Conservation (phyloP, 23 tunicate genomes). For the Aplidium turbinatum region DNA sequence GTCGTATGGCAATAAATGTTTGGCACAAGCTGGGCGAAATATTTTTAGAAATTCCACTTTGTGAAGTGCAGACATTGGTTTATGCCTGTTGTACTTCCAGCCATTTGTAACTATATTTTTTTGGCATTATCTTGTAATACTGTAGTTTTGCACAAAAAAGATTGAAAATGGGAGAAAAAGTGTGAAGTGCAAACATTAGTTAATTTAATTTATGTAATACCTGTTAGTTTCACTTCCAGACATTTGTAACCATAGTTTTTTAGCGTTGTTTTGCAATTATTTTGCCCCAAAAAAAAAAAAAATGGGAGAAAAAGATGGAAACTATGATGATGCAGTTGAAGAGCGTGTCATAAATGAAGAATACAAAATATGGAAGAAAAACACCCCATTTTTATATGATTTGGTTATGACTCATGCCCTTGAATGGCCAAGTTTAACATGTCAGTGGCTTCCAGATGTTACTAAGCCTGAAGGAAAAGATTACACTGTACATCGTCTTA, state of each 20-base stretch:
- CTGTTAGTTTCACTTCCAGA: background rate
- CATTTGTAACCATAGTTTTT: background rate
- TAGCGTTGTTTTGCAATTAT: background rate
- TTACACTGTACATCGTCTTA: slow-evolving; percentile 66
- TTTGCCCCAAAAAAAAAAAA: background rate
- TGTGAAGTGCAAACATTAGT: no score
- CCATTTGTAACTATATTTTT: no score
- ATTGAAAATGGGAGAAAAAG: no score
- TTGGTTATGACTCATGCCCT: slow-evolving; percentile 87
- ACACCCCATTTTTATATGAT: slow-evolving; percentile 86
- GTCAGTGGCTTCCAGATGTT: slow-evolving; percentile 89
- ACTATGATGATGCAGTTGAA: slow-evolving; percentile 71
- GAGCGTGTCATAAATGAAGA: slow-evolving; percentile 87
- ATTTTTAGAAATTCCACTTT: no score
- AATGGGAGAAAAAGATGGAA: slow-evolving; percentile 72
- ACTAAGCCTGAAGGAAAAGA: slow-evolving; percentile 66
- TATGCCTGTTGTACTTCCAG: no score
- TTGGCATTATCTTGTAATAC: no score
- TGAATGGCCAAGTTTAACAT: slow-evolving; percentile 92
- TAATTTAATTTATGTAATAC: no score
- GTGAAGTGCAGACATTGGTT: no score
- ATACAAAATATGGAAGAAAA: slow-evolving; percentile 91
- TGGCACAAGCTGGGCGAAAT: no score
- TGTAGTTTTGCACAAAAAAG: no score
- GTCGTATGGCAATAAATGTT: no score